Evolutionary conservation across 2,888 invertebrate genomes (phyloP).

Genomic region (Noctua comes): DNA sequence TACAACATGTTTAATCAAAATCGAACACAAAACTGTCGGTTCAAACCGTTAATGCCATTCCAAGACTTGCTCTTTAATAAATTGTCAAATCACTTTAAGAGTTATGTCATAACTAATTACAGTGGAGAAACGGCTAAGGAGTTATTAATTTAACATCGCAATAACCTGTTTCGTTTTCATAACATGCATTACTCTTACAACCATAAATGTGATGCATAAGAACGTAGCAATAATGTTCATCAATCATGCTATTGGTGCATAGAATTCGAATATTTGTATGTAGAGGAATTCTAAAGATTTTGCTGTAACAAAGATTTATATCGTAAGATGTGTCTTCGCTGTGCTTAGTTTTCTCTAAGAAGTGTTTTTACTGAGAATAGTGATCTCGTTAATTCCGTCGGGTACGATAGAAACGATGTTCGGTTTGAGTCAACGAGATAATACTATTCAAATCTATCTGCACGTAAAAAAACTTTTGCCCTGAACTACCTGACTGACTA

Average conservation of each 20-base stretch:
- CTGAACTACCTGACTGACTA: neutral
- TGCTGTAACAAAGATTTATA: constrained; percentile 1
- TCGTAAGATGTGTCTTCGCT: neutral
- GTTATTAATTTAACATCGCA: constrained; percentile 61
- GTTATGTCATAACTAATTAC: constrained; percentile 63
- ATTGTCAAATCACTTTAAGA: constrained; percentile 55
- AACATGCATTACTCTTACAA: constrained; percentile 47
- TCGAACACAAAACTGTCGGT: no score
- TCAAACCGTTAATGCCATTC: constrained; percentile 27
- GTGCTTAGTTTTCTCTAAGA: neutral
- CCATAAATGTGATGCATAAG: constrained; percentile 36
- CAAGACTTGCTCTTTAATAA: constrained; percentile 30
- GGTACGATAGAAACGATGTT: neutral
- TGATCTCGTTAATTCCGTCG: neutral
- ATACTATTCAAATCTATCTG: neutral
- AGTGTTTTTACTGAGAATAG: neutral
- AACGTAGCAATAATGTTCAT: constrained; percentile 36
- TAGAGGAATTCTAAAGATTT: constrained; percentile 36
- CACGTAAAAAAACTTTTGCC: neutral
- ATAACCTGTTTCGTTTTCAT: constrained; percentile 60
- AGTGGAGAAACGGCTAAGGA: constrained; percentile 42
- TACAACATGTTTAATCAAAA: no score
- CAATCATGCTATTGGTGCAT: constrained; percentile 37
- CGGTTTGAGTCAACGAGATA: neutral
- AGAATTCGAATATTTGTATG: constrained; percentile 26